Evolutionary conservation across 2,888 invertebrate genomes (phyloP).

Genomic region (Pollenia amentaria): DNA sequence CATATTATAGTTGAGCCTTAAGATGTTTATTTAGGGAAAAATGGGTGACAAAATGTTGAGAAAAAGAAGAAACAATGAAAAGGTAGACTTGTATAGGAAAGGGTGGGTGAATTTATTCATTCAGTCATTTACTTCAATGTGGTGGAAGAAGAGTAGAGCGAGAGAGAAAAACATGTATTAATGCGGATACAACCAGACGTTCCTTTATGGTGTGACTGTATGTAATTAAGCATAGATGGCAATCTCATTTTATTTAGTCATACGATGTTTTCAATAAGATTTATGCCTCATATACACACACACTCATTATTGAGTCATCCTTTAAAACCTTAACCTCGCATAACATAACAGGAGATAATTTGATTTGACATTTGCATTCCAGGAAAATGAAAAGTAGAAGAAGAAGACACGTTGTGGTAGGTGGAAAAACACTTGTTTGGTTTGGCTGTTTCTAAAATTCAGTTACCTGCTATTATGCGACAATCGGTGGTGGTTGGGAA

Average conservation of each 20-base stretch:
- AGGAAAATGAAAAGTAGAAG: constrained; percentile 64
- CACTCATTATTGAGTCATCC: constrained; percentile 64
- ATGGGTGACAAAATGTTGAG: constrained; percentile 29
- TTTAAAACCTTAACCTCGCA: constrained; percentile 69
- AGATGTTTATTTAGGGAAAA: neutral
- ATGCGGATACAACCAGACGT: constrained; percentile 69
- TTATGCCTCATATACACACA: constrained; percentile 50
- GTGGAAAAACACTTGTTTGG: constrained; percentile 71
- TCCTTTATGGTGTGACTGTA: constrained; percentile 57
- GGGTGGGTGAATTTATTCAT: constrained; percentile 66
- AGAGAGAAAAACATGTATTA: constrained; percentile 65
- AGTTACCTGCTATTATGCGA: constrained; percentile 88
- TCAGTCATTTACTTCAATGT: constrained; percentile 64
- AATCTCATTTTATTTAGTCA: constrained; percentile 67
- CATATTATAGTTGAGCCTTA: no score
- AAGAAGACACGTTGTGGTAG: constrained; percentile 66
- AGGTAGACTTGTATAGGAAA: constrained; percentile 65
- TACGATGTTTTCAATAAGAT: constrained; percentile 59
- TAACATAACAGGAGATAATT: constrained; percentile 67
- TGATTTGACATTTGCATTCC: constrained; percentile 71
- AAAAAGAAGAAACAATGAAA: constrained; percentile 34
- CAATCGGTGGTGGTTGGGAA: constrained; percentile 85
- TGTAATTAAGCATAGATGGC: constrained; percentile 17
- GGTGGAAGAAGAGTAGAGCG: constrained; percentile 27
- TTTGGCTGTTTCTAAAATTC: constrained; percentile 68